Evolutionary conservation across 2,113 vertebrate species (phyloP).

Genomic region (Equus quagga): DNA sequence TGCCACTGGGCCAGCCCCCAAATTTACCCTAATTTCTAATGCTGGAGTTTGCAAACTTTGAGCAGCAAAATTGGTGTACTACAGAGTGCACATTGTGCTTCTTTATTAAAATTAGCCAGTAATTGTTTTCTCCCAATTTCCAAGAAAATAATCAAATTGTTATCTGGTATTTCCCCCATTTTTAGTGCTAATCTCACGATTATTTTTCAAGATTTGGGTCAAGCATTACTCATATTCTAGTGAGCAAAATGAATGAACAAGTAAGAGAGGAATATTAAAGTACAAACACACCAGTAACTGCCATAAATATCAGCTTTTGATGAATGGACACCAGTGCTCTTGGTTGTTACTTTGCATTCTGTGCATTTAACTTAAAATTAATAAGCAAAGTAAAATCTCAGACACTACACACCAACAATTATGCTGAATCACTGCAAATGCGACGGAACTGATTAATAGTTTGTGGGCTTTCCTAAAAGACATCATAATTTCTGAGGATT

Average conservation of each 20-base stretch:
- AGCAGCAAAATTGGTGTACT: neutral
- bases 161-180: neutral
- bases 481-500: neutral
- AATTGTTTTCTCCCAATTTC: neutral
- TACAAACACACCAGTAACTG: neutral
- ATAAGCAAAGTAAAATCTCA: neutral
- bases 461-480: neutral
- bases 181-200: neutral
- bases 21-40: neutral
- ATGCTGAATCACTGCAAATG: neutral
- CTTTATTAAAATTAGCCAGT: neutral
- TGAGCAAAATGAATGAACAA: neutral
- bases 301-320: neutral
- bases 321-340: neutral
- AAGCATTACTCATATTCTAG: neutral
- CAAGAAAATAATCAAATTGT: neutral
- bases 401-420: neutral
- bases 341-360: neutral
- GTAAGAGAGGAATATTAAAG: neutral
- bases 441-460: neutral
- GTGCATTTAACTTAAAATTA: neutral
- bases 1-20: neutral
- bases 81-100: neutral
- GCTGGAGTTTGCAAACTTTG: neutral
- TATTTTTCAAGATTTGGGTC: neutral